Base-by-base conservation (phyloP, 2,113 vertebrate species). In the Gorsachius goisagi region DNA sequence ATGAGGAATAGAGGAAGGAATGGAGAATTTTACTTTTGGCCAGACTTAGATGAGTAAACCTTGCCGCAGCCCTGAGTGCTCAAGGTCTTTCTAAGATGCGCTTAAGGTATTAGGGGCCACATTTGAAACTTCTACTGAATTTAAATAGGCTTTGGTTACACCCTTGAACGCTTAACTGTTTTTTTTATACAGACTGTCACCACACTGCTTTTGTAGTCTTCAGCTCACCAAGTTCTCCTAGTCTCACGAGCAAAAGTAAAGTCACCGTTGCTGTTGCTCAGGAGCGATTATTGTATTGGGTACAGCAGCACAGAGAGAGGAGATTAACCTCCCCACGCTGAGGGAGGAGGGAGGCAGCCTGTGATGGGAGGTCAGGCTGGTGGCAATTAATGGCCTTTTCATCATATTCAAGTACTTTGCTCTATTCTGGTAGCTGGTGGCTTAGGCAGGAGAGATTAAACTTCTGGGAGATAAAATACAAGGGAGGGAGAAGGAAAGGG, bases 361-460 rank as follows among this genome's bases (percentile, higher is more conserved):
- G 35, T 86, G 81, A 80, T 50, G 69, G 72, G n/a, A 93, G 89
- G 44, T 84, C 90, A 89, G 59, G 7, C 55, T 85, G 67, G 47
- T 88, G 84, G 71, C 89, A 95, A 62, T 76, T 95, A 88, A 76
- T 64, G 84, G 77, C 45, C 63, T 87, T 95, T 95, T 88, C 67
- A 88, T 95, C 63, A 77, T 68, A 66, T 79, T 59, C 17, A 27
- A 62, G 50, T 89, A 30, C n/a, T 85, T 67, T 41, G 22, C 37
- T 85, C 37, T 94, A 3, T 76, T 78, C 41, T 75, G 45, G 56
- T 74, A 60, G 66, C 68, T 77, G 52, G 53, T 89, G 28, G 37
- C 47, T 92, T 82, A 80, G n/a, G 55, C 37, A 90, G 56, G 44
- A 92, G 39, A 87, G 60, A 93, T 92, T 60, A 85, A 89, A 90